Evolutionary conservation across 2,888 invertebrate species (phyloP).

Genomic region (Dryomyza anilis): DNA sequence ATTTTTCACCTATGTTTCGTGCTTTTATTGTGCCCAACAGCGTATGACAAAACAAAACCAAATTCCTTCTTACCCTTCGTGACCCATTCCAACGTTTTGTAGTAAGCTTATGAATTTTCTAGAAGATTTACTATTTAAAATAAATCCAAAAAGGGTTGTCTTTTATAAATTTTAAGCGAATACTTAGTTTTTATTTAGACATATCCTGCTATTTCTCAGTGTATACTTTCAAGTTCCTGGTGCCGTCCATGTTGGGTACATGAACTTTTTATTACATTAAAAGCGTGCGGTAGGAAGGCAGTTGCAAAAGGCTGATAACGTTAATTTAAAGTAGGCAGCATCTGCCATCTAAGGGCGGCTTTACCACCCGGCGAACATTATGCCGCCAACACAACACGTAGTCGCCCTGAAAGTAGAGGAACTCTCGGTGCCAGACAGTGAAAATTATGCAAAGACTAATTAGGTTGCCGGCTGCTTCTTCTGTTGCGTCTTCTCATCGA

Average conservation of each 20-base stretch:
- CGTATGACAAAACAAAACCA: no score
- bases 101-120: no score
- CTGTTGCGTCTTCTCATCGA: background rate
- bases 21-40: no score
- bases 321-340: conserved; percentile 8
- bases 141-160: background rate
- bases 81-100: no score
- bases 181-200: no score
- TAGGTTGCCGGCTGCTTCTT: conserved; percentile 43
- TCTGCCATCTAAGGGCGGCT: conserved; percentile 2
- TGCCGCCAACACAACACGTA: conserved; percentile 4
- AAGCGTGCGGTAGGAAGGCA: background rate
- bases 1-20: no score
- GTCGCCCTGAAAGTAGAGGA: background rate
- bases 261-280: conserved; percentile 17
- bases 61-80: no score
- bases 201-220: conserved; percentile 33
- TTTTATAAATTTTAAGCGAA: no score
- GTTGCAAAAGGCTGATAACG: conserved; percentile 8
- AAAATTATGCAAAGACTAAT: conserved; percentile 54
- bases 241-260: conserved; percentile 11
- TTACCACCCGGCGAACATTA: background rate
- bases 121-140: no score
- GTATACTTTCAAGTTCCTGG: background rate
- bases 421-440: conserved; percentile 36